Evolutionary conservation across 2,888 invertebrate genomes (phyloP).

Genomic region (Belgica antarctica): DNA sequence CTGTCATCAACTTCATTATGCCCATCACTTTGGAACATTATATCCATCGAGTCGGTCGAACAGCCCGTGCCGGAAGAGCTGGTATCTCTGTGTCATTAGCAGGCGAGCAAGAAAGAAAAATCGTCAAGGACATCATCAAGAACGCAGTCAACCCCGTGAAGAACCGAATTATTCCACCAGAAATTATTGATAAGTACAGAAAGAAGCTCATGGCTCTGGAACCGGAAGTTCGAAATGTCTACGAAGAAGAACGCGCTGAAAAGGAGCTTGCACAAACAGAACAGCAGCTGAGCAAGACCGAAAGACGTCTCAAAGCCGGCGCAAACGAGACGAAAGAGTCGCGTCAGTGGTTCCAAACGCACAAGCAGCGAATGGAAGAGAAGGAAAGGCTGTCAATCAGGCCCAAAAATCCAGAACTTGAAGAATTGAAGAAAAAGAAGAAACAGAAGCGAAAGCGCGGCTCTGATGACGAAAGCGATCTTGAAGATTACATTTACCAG

Average conservation of each 20-base stretch:
- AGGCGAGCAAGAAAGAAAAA: constrained; percentile 85
- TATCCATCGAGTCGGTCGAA: constrained; percentile 92
- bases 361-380: constrained; percentile 70
- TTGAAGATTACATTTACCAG: constrained; percentile 51
- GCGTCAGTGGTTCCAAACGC: constrained; percentile 84
- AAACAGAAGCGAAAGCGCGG: constrained; percentile 54
- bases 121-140: constrained; percentile 89
- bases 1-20: constrained; percentile 95
- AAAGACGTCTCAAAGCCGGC: constrained; percentile 61
- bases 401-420: constrained; percentile 49
- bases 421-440: constrained; percentile 48
- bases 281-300: constrained; percentile 73
- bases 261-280: constrained; percentile 78
- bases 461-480: constrained; percentile 52
- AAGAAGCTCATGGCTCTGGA: constrained; percentile 71
- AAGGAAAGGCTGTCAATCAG: constrained; percentile 64
- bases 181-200: constrained; percentile 84
- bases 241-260: constrained; percentile 82
- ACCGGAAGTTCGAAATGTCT: constrained; percentile 73
- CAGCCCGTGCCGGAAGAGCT: constrained; percentile 90
- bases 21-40: constrained; percentile 94
- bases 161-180: constrained; percentile 80
- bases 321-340: constrained; percentile 51
- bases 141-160: constrained; percentile 82
- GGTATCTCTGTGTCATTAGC: constrained; percentile 94